A percentile compares a stretch with the other conserved stretches of the same genome.
phyloP scores from a whole-genome alignment of 2,113 vertebrate species.

The Catharus fuscescens region DNA sequence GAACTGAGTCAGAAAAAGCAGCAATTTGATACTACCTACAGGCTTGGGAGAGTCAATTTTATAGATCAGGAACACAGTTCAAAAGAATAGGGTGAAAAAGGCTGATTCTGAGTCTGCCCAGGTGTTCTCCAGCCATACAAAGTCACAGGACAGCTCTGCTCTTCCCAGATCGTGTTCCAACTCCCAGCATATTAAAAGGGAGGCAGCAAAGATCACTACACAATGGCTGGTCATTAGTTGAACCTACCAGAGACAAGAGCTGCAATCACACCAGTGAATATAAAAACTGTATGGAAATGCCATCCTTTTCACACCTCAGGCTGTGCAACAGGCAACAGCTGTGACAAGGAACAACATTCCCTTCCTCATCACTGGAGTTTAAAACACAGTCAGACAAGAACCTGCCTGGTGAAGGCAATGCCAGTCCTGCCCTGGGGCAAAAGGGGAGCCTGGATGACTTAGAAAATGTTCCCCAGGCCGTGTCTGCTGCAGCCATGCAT shows the following conservation, averaged over 20 bases:
- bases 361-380: neutral
- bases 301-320: neutral
- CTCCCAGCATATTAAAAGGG: neutral
- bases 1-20: neutral
- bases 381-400: neutral
- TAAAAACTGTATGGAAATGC: neutral
- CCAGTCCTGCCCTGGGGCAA: neutral
- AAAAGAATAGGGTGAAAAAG: neutral
- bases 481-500: neutral
- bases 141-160: neutral
- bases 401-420: neutral
- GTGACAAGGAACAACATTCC: neutral
- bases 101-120: neutral
- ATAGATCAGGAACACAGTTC: neutral
- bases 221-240: neutral
- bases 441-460: neutral
- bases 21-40: neutral
- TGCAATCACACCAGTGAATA: neutral
- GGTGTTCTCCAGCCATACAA: neutral
- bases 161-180: neutral
- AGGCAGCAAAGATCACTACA: neutral
- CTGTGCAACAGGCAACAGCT: conserved; percentile 4
- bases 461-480: neutral
- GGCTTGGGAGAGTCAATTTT: neutral
- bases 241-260: neutral